Evolutionary conservation across 2,797 vertebrate species (phyloP), one percentile per base, ranked within the genome.

Genomic region (Crenuchus spilurus): DNA sequence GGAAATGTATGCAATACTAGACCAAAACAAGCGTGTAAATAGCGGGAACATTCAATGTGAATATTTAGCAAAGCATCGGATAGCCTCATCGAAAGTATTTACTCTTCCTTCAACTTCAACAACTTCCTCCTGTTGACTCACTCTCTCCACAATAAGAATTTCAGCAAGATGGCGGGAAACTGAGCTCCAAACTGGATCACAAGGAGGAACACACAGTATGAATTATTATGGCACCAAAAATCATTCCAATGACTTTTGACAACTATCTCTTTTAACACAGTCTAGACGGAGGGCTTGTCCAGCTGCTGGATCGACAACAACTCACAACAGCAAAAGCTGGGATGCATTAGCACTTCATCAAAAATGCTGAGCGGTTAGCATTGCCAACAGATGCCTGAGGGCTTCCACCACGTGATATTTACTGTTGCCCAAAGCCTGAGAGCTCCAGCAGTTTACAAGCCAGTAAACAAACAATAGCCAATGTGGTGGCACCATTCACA

Each of bases 381-480:
- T 2, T 63, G n/a, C 44, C 68, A 65, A 66, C 79, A 74, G 57
- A 80, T 58, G 76, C 72, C 72, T 52, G 54, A 44, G 8, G 67
- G 54, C 24, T 39, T 75, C 75, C 62, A 70, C 18, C 11, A 58
- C 76, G 58, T 63, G 83, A 83, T 79, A 69, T 76, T 84, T 81
- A 83, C 71, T 69, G 71, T 66, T 82, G 79, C 82, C 79, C 68
- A 60, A 1, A 73, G 14, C 79, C 81, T 63, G 37, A 1, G 62
- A 13, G 58, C 67, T 54, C 64, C 31, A 37, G 61, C 41, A 0
- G 60, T 83, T 87, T 82, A 82, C 77, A 79, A 84, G 75, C 68
- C 70, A 58, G 74, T 74, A 84, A 87, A 87, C 80, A 83, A 80
- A 74, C 82, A 85, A 79, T 84, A 80, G 75, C 72, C 42, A 80